These are phyloP conservation scores for Epiblema foenella DNA, from an alignment of 2,888 invertebrate species.

Conservation along the genomic window DNA sequence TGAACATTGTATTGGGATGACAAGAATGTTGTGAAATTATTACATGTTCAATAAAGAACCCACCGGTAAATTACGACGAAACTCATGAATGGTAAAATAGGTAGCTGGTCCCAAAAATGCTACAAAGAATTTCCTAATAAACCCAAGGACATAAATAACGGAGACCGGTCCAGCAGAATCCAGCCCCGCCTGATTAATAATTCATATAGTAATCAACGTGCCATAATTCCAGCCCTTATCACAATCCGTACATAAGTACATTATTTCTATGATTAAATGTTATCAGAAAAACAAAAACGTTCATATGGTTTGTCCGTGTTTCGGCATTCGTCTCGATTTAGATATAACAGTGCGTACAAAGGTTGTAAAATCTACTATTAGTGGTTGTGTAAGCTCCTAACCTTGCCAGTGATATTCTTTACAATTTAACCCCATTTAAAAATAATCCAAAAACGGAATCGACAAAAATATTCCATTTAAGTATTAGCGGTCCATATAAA, in stretches of 20 bases:
- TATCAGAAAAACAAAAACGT: slow-evolving; percentile 19
- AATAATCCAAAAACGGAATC: no score
- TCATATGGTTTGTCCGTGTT: slow-evolving; percentile 17
- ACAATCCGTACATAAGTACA: slow-evolving; percentile 30
- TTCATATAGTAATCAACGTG: slow-evolving; percentile 41
- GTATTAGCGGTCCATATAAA: neutral
- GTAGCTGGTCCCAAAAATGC: slow-evolving; percentile 35
- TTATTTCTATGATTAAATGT: slow-evolving; percentile 28
- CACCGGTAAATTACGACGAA: slow-evolving; percentile 3
- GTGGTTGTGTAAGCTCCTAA: no score
- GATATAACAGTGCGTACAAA: neutral
- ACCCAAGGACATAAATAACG: slow-evolving; percentile 36
- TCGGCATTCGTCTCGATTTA: slow-evolving; percentile 5
- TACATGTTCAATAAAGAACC: neutral
- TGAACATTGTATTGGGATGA: no score
- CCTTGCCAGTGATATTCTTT: no score
- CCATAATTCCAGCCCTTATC: slow-evolving; percentile 35
- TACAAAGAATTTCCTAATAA: slow-evolving; percentile 38
- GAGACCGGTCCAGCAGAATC: slow-evolving; percentile 22
- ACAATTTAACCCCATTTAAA: no score
- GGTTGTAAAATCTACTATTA: no score
- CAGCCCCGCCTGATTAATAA: slow-evolving; percentile 32
- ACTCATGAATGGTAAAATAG: slow-evolving; percentile 35
- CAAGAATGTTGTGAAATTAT: neutral
- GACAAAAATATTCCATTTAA: no score